phyloP scores from a whole-genome alignment of 2,888 invertebrate species.

The Pyrgus malvae region DNA sequence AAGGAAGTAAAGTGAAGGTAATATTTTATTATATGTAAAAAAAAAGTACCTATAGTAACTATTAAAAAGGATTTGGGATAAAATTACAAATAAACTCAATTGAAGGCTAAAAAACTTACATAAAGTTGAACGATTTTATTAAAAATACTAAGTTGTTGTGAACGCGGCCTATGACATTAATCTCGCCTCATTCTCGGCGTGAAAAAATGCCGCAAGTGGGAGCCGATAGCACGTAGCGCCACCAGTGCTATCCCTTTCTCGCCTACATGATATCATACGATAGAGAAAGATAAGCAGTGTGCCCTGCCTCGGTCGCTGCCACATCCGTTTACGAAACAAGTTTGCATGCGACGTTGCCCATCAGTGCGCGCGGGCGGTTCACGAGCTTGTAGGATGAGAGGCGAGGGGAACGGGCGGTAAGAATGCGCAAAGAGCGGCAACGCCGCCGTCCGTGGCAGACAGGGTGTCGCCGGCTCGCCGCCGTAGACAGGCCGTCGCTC shows the following conservation, averaged over 20 bases:
- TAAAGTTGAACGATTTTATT: too few relatives aligned
- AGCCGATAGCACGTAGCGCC: conserved; percentile 82
- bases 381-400: conserved; percentile 52
- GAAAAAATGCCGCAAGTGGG: conserved; percentile 84
- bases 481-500: conserved; percentile 91
- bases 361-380: conserved; percentile 68
- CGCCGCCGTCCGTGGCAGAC: conserved; percentile 92
- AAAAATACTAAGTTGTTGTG: conserved; percentile 50
- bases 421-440: conserved; percentile 83
- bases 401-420: conserved; percentile 73
- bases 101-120: too few relatives aligned
- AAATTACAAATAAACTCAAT: too few relatives aligned
- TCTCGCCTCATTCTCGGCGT: conserved; percentile 85
- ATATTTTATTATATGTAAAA: too few relatives aligned
- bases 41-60: too few relatives aligned
- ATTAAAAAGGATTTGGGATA: too few relatives aligned
- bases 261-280: conserved; percentile 38
- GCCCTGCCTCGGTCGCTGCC: conserved; percentile 80
- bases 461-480: conserved; percentile 95
- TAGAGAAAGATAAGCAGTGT: conserved; percentile 54
- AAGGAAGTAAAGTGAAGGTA: too few relatives aligned
- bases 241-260: conserved; percentile 65
- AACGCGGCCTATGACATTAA: conserved; percentile 74
- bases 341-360: conserved; percentile 84
- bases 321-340: conserved; percentile 89